Conservation (phyloP, 64 coral and sea anemone species). For the Orbicella faveolata region DNA sequence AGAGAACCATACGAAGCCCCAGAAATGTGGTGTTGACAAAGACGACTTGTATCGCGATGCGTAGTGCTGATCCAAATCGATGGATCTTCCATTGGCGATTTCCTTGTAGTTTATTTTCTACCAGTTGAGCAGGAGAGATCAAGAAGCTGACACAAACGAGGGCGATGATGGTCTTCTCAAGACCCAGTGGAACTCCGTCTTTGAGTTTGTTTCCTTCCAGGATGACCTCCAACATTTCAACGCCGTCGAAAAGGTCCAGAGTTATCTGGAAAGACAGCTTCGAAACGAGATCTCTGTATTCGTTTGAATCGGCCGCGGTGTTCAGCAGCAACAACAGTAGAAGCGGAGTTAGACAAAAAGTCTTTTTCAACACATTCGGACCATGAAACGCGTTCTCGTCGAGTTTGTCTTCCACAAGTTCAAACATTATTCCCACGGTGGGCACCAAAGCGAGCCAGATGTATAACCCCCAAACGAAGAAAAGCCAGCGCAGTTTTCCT, state of each 20-base stretch:
- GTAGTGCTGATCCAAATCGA: neutral
- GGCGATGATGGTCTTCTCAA: slow-evolving; percentile 21
- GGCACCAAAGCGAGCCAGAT: neutral
- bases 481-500: neutral
- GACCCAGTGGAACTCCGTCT: neutral
- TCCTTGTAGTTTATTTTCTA: slow-evolving; percentile 7
- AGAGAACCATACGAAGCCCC: slow-evolving; percentile 39
- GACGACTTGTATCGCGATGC: slow-evolving; percentile 39
- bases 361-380: slow-evolving; percentile 48
- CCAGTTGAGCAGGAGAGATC: neutral
- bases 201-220: slow-evolving; percentile 22
- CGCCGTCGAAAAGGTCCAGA: slow-evolving; percentile 56
- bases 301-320: neutral
- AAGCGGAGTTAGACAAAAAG: slow-evolving; percentile 17
- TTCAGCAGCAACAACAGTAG: slow-evolving; percentile 45
- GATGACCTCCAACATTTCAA: slow-evolving; percentile 54
- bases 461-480: slow-evolving; percentile 2
- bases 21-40: slow-evolving; percentile 52
- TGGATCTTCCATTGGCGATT: neutral
- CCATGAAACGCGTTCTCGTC: slow-evolving; percentile 39
- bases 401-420: slow-evolving; percentile 32
- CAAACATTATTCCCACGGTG: slow-evolving; percentile 15
- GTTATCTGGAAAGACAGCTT: neutral
- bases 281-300: neutral
- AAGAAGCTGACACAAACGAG: slow-evolving; percentile 52